A percentile compares a stretch with the other conserved stretches of the same genome.
Conservation (phyloP, 37 sponge, comb jelly and placozoan genomes). For the Oscarella lobularis region DNA sequence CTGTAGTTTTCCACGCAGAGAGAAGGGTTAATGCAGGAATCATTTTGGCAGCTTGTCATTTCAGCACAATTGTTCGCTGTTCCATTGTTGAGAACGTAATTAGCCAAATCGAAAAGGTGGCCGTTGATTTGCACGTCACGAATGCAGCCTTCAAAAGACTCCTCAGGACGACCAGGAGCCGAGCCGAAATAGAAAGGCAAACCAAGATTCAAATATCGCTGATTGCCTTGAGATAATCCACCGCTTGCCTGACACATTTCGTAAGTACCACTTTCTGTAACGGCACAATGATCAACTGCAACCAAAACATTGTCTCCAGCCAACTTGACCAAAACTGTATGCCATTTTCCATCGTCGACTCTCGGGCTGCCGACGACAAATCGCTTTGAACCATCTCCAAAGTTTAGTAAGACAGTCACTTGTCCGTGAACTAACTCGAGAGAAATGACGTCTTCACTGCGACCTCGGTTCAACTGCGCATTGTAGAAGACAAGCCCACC, state of each 20-base stretch:
- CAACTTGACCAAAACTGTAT: neutral
- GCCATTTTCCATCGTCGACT: neutral
- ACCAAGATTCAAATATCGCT: conserved; percentile 4
- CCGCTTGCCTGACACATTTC: too few relatives aligned
- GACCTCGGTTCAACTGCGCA: neutral
- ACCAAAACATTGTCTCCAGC: too few relatives aligned
- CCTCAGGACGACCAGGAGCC: too few relatives aligned
- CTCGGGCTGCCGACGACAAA: neutral
- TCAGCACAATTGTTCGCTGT: neutral
- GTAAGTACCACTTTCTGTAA: too few relatives aligned
- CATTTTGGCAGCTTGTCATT: neutral
- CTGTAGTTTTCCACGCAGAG: neutral
- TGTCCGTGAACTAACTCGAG: neutral
- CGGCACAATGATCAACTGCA: neutral
- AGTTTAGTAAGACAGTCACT: neutral
- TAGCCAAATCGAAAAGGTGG: neutral
- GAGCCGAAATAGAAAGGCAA: neutral
- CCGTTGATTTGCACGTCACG: neutral
- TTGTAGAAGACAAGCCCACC: neutral
- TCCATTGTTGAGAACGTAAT: neutral
- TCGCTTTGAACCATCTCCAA: neutral
- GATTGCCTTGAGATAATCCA: too few relatives aligned
- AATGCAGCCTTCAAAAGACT: neutral
- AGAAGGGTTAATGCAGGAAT: neutral
- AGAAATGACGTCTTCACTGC: neutral